A percentile compares a stretch with the other conserved stretches of the same genome.
These are phyloP conservation scores for Theristicus caerulescens DNA, from an alignment of 2,113 vertebrate genomes.

Conservation along the genomic window DNA sequence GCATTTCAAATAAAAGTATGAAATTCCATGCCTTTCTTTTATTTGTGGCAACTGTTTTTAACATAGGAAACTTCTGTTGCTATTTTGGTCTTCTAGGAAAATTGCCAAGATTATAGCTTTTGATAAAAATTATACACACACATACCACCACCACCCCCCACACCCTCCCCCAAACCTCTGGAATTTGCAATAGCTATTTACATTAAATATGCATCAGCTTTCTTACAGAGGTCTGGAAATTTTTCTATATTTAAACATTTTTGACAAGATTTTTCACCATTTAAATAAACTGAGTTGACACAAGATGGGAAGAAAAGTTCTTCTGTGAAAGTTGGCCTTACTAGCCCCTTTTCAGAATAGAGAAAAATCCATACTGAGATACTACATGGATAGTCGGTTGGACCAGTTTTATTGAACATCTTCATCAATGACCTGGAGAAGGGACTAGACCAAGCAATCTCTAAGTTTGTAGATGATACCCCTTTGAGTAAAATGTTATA, in stretches of 20 bases:
- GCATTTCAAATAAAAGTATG: constrained; percentile 69
- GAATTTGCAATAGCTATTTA: not conserved
- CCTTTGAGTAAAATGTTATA: not conserved
- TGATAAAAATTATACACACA: not conserved
- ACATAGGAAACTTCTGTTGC: constrained; percentile 44
- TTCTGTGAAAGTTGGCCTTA: not conserved
- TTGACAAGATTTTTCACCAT: not conserved
- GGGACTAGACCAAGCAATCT: not conserved
- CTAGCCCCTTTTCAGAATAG: not conserved
- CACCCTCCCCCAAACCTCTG: not conserved
- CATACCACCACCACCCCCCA: too few species aligned
- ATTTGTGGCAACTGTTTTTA: constrained; percentile 62
- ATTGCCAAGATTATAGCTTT: constrained; percentile 44
- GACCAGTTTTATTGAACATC: not conserved
- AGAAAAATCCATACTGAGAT: not conserved
- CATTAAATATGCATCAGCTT: not conserved
- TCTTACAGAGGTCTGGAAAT: not conserved
- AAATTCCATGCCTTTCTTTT: constrained; percentile 68
- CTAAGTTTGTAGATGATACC: not conserved
- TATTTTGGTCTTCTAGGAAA: constrained; percentile 61
- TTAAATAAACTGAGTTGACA: not conserved
- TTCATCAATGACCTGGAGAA: not conserved
- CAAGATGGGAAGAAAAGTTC: not conserved
- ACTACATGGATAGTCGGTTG: not conserved
- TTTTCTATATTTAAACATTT: not conserved